Base-by-base conservation (phyloP, 2,888 invertebrate genomes). In the Phortica magna region DNA sequence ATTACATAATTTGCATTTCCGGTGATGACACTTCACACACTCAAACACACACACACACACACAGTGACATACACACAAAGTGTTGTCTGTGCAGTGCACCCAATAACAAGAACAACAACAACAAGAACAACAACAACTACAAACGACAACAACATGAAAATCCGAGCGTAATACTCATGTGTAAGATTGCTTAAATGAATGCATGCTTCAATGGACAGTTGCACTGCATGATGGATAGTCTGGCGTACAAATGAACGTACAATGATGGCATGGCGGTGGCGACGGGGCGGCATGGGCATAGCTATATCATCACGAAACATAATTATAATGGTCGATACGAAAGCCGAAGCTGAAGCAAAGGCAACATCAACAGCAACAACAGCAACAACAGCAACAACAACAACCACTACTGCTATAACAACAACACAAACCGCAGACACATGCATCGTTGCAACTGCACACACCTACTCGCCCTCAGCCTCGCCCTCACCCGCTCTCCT, bases 1-100 rank as follows among this genome's bases (percentile, higher is more conserved):
- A 88, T 88, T 89, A 90, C 90, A 89, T 90, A 90, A 90, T 90
- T 90, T 90, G 89, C 89, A 89, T 88, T 82, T 90, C 90, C 90
- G 85, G 77, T 82, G 78, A 75, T 67, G 79, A 53, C 77, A 78
- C 73, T 59, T 73, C 10, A 19, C 19, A 9, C 76, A 73, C 41
- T 19, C 70, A 64, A 39, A 53, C 31, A 22, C 39, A 64, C 71
- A 74, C 19, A 64, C 22, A 22, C 53, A 71, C 68, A 61, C 76
- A 77, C 67, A 79, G 39, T 76, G 14, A 59, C 22, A 77, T 64
- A 61, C n/a, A 42, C 39, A 70, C 22, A 42, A 9, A 19, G 19
- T 39, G 31, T 17, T 14, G 22, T 42, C 12, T 55, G 72, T 14
- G 12, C 48, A 31, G 72, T 14, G 12, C 48, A 31, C 31, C 31